phyloP scores from a whole-genome alignment of 2,888 invertebrate species.

The Oxycera nigricornis region DNA sequence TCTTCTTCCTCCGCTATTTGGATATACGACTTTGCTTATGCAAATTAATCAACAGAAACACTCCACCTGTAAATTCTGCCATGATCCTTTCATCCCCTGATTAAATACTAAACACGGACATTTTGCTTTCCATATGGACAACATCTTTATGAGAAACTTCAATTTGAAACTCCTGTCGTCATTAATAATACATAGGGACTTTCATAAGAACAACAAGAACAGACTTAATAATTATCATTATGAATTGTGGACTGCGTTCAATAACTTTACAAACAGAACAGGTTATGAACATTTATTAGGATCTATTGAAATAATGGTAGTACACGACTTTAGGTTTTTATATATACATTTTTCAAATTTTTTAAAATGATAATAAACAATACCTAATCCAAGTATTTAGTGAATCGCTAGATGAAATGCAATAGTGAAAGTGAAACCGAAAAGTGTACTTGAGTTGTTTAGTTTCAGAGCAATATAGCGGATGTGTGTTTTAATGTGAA shows the following conservation, averaged over 20 bases:
- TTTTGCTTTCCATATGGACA: not conserved
- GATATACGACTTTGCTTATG: not conserved
- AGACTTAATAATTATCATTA: conserved; percentile 24
- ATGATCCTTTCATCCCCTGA: not conserved
- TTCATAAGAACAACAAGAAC: conserved; percentile 31
- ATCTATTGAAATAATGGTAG: conserved; percentile 25
- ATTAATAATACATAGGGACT: conserved; percentile 11
- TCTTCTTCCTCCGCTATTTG: no score
- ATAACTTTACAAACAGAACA: not conserved
- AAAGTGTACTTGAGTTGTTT: conserved; percentile 38
- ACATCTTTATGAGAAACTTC: not conserved
- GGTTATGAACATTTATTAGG: conserved; percentile 35
- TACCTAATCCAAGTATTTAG: conserved; percentile 1
- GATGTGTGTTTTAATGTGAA: not conserved
- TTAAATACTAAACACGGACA: not conserved
- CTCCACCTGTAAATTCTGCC: not conserved
- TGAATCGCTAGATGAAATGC: conserved; percentile 8
- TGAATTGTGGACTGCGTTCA: conserved; percentile 34
- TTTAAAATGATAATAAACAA: conserved; percentile 10
- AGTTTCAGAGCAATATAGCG: conserved; percentile 19
- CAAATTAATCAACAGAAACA: not conserved
- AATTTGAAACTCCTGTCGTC: not conserved
- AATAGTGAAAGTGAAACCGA: conserved; percentile 32
- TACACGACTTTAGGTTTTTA: conserved; percentile 25
- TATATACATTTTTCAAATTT: conserved; percentile 31